Base-by-base conservation (phyloP, 2,797 vertebrate species). In the Fistularia commersonii region DNA sequence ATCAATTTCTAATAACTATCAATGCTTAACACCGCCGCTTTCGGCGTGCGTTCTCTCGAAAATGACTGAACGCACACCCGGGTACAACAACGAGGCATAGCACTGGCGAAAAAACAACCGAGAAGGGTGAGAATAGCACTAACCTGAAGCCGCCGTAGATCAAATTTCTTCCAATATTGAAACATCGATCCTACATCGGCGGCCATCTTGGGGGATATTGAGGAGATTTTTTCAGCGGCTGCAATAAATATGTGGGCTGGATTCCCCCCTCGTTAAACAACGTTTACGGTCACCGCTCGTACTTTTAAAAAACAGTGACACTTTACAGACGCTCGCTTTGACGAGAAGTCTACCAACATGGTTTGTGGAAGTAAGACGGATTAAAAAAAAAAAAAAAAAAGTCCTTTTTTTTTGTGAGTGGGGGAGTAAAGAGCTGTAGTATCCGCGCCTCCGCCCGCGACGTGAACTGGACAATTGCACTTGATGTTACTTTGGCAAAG, bases 181-280 rank as follows among this genome's bases (percentile, higher is more conserved):
- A 93, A 90, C 94, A 93, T 93, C 92, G 94, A 95, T 94, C 95
- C 94, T 93, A 93, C 94, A 85, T 96, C 93, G 93, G 94, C 94
- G 91, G 95, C 95, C 95, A 98, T 98, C 94, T 98, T 98, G 93
- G 91, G 95, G 93, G 93, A 93, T 90, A 92, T 91, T 89, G 92
- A 91, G 83, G 91, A 89, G 90, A 83, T 88, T 92, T 89, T 91
- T 90, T 90, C 89, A 87, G 88, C 86, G 92, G 93, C 92, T 92
- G 92, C 90, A 90, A 92, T 92, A 93, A 92, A 92, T 91, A 92
- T 88, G 90, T 90, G 91, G 91, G 91, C 91, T 92, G 93, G 92
- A 93, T 91, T 92, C 89, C 90, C 90, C 81, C 91, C 88, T 89
- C 84, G 81, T 88, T 88, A 89, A 90, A 88, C 86, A 80, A 60